Evolutionary conservation across 2,888 invertebrate species (phyloP).

Genomic region (Xanthostigma xanthostigma): DNA sequence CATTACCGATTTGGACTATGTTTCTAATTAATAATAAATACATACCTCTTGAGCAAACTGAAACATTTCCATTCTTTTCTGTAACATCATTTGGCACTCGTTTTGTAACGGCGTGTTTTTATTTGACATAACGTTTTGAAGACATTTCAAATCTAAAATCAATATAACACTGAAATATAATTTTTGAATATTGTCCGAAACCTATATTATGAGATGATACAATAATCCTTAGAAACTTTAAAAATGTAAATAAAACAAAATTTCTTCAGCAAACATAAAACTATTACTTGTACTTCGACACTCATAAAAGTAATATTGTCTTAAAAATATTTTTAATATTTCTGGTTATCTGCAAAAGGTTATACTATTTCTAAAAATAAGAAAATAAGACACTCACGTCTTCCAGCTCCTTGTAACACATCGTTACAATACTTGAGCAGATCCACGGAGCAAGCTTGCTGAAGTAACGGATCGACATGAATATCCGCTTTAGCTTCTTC

Average conservation of each 20-base stretch:
- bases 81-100: conserved; percentile 67
- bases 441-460: conserved; percentile 77
- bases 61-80: conserved; percentile 79
- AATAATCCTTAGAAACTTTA: too few species aligned
- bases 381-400: conserved; percentile 47
- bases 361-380: not conserved
- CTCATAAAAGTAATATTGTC: too few species aligned
- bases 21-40: conserved; percentile 7
- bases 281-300: too few species aligned
- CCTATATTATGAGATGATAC: too few species aligned
- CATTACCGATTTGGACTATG: too few species aligned
- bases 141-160: conserved; percentile 58
- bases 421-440: conserved; percentile 63
- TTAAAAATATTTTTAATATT: not conserved
- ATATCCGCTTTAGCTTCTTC: conserved; percentile 87
- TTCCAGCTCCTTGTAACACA: conserved; percentile 75
- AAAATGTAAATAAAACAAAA: not conserved
- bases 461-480: conserved; percentile 83
- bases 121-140: conserved; percentile 53
- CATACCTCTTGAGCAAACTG: conserved; percentile 64
- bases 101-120: conserved; percentile 52
- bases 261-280: not conserved
- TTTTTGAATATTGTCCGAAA: too few species aligned
- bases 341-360: not conserved
- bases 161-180: too few species aligned